Evolutionary conservation across 2,113 vertebrate genomes (phyloP).

Genomic region (Lampris megalopsis): DNA sequence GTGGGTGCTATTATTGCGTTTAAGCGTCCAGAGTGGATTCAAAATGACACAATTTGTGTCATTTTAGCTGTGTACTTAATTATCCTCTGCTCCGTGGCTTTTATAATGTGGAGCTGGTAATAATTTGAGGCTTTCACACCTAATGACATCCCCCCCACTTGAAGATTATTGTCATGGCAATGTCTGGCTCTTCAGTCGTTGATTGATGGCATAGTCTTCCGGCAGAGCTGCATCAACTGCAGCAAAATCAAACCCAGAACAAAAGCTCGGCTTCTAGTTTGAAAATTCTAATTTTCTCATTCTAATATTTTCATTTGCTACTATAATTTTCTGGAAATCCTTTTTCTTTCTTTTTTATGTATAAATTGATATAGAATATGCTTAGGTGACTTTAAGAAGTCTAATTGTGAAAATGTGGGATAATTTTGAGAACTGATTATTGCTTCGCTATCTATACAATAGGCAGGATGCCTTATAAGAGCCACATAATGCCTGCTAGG

Average conservation of each 20-base stretch:
- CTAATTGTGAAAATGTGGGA: no score
- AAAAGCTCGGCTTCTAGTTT: neutral
- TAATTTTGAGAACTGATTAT: no score
- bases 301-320: neutral
- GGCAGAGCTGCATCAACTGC: neutral
- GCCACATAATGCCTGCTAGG: conserved; percentile 61
- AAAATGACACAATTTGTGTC: conserved; percentile 4
- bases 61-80: conserved; percentile 29
- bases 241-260: neutral
- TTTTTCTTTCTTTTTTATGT: neutral
- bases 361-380: neutral
- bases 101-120: neutral
- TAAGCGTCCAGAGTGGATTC: conserved; percentile 16
- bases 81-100: neutral
- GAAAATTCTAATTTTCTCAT: no score
- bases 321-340: neutral
- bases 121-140: neutral
- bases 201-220: neutral
- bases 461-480: conserved; percentile 47
- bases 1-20: conserved; percentile 27
- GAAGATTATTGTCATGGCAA: no score
- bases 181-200: no score
- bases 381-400: neutral
- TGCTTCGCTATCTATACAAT: no score
- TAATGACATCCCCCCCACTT: neutral